Evolutionary conservation across 53 echinoderm and acorn worm genomes (phyloP).

Genomic region (Luidia sarsii): DNA sequence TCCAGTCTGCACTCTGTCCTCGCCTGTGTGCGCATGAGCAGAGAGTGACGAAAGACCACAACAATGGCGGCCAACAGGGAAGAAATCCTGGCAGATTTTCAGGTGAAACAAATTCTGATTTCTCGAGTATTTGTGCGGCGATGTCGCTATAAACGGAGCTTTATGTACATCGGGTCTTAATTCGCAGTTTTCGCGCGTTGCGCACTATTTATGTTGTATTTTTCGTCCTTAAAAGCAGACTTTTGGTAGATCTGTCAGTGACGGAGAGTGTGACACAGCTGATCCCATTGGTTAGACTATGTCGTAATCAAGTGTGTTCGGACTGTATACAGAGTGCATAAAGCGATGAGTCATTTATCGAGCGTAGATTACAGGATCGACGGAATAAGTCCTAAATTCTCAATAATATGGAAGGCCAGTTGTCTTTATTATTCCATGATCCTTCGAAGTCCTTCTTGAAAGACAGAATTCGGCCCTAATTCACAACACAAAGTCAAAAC

Average conservation of each 20-base stretch:
- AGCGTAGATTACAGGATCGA: no score
- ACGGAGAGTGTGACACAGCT: slow-evolving; percentile 13
- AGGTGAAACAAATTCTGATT: slow-evolving; percentile 59
- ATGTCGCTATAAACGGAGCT: background rate
- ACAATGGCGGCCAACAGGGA: slow-evolving; percentile 99
- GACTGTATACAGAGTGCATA: no score
- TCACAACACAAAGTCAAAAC: no score
- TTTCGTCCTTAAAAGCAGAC: no score
- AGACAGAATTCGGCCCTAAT: no score
- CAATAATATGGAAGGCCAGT: no score
- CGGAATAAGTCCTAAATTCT: no score
- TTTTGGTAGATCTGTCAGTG: background rate
- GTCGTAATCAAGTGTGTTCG: background rate
- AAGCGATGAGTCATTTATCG: no score
- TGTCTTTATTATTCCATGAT: no score
- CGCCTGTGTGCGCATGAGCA: slow-evolving; percentile 52
- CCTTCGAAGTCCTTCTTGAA: no score
- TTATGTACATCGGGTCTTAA: background rate
- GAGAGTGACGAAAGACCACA: slow-evolving; percentile 59
- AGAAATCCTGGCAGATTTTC: slow-evolving; percentile 90
- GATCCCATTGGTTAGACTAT: background rate
- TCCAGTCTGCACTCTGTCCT: background rate
- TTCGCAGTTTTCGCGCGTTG: background rate
- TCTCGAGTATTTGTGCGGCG: background rate
- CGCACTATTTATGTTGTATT: background rate